These are phyloP conservation scores for Leptinotarsa undecemlineata DNA, from an alignment of 1,140 invertebrate species.

Conservation along the genomic window DNA sequence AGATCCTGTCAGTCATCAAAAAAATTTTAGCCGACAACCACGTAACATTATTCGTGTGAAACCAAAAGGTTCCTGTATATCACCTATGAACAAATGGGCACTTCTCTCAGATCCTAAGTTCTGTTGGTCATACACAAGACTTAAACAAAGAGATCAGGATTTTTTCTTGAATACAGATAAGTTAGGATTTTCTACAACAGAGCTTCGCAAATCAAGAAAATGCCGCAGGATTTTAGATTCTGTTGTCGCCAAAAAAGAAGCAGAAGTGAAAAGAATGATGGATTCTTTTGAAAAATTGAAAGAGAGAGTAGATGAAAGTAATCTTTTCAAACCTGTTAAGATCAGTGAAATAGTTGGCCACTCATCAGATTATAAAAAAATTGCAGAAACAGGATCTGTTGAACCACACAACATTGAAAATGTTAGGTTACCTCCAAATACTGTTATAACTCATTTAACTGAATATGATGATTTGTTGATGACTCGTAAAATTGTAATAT, in stretches of 20 bases:
- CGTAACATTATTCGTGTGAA: no score
- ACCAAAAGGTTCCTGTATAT: no score
- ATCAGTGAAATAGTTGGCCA: not conserved
- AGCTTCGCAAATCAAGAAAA: not conserved
- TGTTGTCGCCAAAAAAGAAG: not conserved
- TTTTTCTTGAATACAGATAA: constrained; percentile 23
- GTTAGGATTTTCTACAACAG: constrained; percentile 31
- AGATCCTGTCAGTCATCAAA: not conserved
- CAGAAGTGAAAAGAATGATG: not conserved
- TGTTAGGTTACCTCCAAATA: not conserved
- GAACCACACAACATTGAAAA: not conserved
- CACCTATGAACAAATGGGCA: not conserved
- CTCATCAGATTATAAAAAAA: not conserved
- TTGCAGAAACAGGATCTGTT: not conserved
- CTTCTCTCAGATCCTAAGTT: constrained; percentile 24
- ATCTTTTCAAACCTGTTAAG: constrained; percentile 12
- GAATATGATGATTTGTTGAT: constrained; percentile 24
- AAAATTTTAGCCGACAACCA: no score
- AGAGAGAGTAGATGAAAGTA: not conserved
- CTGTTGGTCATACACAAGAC: constrained; percentile 25
- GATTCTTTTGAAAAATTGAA: not conserved
- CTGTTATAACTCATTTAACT: not conserved
- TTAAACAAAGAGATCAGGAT: constrained; percentile 25
- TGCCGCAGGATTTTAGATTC: constrained; percentile 5
- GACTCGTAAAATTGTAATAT: constrained; percentile 29